A percentile compares a stretch with the other conserved stretches of the same genome.
Conservation (phyloP, 1,140 invertebrate genomes). For the Argopecten irradians region DNA sequence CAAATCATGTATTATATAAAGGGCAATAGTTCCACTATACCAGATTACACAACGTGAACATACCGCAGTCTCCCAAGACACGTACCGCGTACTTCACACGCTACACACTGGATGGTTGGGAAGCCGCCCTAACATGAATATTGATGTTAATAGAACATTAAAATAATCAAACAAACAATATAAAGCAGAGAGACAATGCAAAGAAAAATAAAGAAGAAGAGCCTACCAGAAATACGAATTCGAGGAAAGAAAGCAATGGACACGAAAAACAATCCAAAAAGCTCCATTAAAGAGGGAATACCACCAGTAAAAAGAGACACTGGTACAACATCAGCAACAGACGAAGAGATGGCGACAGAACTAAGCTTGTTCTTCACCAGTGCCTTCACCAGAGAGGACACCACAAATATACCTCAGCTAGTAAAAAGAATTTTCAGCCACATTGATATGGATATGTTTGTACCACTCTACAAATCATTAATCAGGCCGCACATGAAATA, state of each 20-base stretch:
- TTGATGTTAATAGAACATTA: too few relatives aligned
- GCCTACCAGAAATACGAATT: background rate
- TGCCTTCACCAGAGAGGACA: background rate
- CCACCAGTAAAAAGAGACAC: background rate
- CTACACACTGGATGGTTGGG: too few relatives aligned
- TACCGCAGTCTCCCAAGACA: too few relatives aligned
- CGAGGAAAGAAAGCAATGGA: background rate
- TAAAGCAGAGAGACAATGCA: background rate
- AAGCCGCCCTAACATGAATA: too few relatives aligned
- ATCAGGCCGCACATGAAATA: background rate
- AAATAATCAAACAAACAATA: too few relatives aligned
- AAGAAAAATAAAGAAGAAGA: background rate
- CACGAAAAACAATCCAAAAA: too few relatives aligned
- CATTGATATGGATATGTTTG: background rate
- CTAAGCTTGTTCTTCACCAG: background rate
- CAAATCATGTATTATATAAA: too few relatives aligned
- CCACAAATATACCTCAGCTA: background rate
- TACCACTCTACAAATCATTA: background rate
- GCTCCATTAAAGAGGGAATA: background rate
- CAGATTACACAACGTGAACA: too few relatives aligned
- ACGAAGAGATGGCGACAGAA: background rate
- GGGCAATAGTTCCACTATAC: too few relatives aligned
- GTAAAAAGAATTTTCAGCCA: background rate
- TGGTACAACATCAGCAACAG: background rate
- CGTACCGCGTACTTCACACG: too few relatives aligned